Evolutionary conservation across 2,113 vertebrate species (phyloP), one percentile per base, ranked within the genome.

Genomic region (Prunella himalayana): DNA sequence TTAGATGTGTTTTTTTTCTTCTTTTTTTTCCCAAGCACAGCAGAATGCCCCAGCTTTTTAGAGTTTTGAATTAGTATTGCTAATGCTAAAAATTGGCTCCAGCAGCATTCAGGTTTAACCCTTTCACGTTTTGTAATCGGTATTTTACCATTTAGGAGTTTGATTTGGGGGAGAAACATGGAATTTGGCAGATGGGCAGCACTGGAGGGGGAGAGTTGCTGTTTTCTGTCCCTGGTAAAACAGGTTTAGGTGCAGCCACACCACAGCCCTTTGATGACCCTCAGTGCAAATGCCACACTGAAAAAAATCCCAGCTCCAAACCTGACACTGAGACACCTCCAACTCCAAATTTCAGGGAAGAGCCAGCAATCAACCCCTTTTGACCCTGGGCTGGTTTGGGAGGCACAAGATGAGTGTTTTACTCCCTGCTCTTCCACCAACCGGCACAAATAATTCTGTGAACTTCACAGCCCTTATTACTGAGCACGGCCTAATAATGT

Each of bases 381-480:
- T 90, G 92, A 92, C 85, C 90, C 61, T 1, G 51, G 63, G 76
- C 64, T 47, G 51, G 76, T 90, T 88, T 92, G 88, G 92, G 88
- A 95, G 82, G 35, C 76, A 33, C 42, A 49, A 90, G 88, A 70
- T 75, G 76, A 27, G 57, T 70, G 85, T 81, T 95, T 88, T 42
- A 75, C 88, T 94, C 31, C 2, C 56, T 90, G 76, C 88, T 92
- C 93, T 57, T 92, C 78, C 92, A 83, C 69, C 88, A 64, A 86
- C 93, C 9, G 10, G 75, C 94, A 90, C 30, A 6, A 92, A 92
- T 97, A 92, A 96, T 94, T 93, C 93, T 64, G 92, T 96, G 95
- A 96, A 96, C 93, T 96, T 95, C 95, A 88, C 88, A 97, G 94
- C 88, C 93, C 92, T 96, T 97, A 95, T 95, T 96, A 95, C 88